Base-by-base conservation (phyloP, 2,113 vertebrate species). In the Falco punctatus region DNA sequence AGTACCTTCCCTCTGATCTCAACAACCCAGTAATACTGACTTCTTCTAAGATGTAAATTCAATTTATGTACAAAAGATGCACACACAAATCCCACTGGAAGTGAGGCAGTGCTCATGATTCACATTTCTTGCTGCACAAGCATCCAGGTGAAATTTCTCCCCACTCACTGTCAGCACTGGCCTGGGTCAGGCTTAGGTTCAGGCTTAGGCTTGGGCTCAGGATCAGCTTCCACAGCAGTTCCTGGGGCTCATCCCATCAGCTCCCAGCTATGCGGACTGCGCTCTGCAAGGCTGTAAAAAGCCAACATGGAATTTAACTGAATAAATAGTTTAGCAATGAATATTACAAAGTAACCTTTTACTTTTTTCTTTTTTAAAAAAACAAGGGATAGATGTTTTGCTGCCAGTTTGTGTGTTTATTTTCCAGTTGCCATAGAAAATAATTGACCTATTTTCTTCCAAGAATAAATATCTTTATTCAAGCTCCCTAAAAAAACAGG, bases 341-440 rank as follows among this genome's bases (percentile, higher is more conserved):
- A 91, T 94, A 94, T 95, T 91, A 93, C 93, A 94, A 96, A 97
- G 91, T 96, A 97, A 97, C 83, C 90, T 97, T 96, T 97, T 90
- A 93, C 88, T 96, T 88, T 86, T 75, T 58, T 66, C 86, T 23
- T 54, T 42, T 65, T 42, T 35, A 51, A 67, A 75, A 80, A 71
- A 23, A n/a, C 44, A 85, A 57, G 77, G 75, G 61, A 91, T 90
- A 82, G 91, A 91, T 86, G 72, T 92, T 97, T 96, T 95, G 33
- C 92, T 96, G 94, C 94, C 95, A 96, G 95, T 98, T 96, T 97
- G 88, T 83, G 77, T 97, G 95, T 98, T 98, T 98, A 97, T 98
- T 98, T 98, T 97, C 92, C 97, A 97, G 98, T 98, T 98, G 96
- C 98, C 97, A 98, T 98, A 98, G 98, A 92, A 98, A 98, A 98